Conservation (phyloP, 2,888 invertebrate species). For the Gerris lacustris region DNA sequence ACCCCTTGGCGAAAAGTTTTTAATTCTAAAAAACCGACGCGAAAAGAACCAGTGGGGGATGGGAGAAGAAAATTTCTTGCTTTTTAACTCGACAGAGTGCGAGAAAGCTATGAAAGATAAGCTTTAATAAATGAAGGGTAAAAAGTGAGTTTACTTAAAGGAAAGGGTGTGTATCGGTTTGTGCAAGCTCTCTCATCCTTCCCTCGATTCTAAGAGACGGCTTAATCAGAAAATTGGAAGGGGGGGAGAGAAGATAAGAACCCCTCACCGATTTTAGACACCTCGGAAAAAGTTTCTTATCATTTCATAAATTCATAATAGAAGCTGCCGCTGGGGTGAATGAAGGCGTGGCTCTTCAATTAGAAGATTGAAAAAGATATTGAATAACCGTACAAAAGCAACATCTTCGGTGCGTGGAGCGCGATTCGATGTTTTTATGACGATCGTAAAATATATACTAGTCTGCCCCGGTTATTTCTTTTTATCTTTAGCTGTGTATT, state of each 20-base stretch:
- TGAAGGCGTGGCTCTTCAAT: background rate
- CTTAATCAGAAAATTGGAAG: background rate
- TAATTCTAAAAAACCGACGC: background rate
- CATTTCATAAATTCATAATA: slow-evolving; percentile 29
- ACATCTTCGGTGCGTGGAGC: no score
- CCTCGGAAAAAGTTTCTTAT: slow-evolving; percentile 17
- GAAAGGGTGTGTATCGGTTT: no score
- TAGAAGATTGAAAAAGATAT: slow-evolving; percentile 1
- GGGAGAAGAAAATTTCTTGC: background rate
- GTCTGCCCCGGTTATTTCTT: background rate
- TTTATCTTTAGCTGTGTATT: background rate
- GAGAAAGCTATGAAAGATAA: background rate
- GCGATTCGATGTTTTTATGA: background rate
- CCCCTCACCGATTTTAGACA: background rate
- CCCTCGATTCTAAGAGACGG: background rate
- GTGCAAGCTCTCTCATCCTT: no score
- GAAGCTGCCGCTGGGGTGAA: slow-evolving; percentile 6
- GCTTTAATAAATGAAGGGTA: background rate
- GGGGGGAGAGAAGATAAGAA: background rate
- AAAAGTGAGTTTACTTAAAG: no score
- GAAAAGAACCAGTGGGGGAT: background rate
- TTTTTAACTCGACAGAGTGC: background rate
- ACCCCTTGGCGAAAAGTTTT: background rate
- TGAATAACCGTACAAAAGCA: background rate
- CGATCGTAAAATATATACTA: background rate